Conservation (phyloP, 2,888 invertebrate genomes). For the Noctua janthina region DNA sequence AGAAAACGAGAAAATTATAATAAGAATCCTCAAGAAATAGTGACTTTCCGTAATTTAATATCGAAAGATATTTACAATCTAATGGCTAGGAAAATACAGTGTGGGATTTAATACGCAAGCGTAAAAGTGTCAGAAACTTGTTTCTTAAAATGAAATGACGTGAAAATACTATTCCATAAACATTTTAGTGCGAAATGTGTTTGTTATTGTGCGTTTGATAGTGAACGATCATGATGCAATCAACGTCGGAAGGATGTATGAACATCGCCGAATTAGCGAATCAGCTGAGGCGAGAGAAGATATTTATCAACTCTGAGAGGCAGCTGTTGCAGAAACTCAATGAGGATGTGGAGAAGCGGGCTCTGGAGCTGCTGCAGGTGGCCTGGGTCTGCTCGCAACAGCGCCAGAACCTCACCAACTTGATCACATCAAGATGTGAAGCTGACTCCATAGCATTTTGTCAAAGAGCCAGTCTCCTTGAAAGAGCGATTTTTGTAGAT, state of each 20-base stretch:
- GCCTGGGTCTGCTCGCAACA: slow-evolving; percentile 97
- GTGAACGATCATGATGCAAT: slow-evolving; percentile 85
- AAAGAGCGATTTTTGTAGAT: slow-evolving; percentile 92
- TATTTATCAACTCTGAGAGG: slow-evolving; percentile 96
- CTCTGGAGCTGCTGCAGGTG: slow-evolving; percentile 91
- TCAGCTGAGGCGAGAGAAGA: slow-evolving; percentile 95
- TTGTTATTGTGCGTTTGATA: slow-evolving; percentile 68
- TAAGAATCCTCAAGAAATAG: slow-evolving; percentile 39
- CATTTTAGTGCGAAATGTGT: slow-evolving; percentile 72
- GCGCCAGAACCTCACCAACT: slow-evolving; percentile 94
- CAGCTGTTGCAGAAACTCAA: slow-evolving; percentile 94
- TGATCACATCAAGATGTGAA: slow-evolving; percentile 94
- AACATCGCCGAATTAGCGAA: slow-evolving; percentile 88
- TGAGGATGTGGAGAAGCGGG: slow-evolving; percentile 92
- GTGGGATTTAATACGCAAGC: slow-evolving; percentile 44
- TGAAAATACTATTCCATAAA: slow-evolving; percentile 73
- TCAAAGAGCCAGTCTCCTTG: slow-evolving; percentile 89
- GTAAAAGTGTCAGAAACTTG: slow-evolving; percentile 74
- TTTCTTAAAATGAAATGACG: slow-evolving; percentile 74
- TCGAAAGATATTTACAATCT: slow-evolving; percentile 38
- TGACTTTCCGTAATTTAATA: slow-evolving; percentile 45
- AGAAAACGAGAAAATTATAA: slow-evolving; percentile 60
- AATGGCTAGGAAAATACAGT: slow-evolving; percentile 43
- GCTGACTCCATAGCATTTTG: slow-evolving; percentile 94
- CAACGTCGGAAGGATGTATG: slow-evolving; percentile 87